phyloP scores from a whole-genome alignment of 1,140 invertebrate species.

The Ylistrum balloti region DNA sequence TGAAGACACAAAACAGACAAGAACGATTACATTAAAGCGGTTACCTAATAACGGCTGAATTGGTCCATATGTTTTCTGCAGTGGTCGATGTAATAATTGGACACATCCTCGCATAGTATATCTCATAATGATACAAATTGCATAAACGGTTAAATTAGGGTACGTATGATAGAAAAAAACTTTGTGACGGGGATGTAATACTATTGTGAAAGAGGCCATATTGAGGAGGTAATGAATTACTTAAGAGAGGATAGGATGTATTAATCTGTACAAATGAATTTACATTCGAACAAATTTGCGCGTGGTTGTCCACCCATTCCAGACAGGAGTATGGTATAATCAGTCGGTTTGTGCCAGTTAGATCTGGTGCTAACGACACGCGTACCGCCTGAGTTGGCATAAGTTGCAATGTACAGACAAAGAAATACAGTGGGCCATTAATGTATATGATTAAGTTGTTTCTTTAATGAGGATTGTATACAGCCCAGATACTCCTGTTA shows the following conservation, averaged over 20 bases:
- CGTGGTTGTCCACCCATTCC: background rate
- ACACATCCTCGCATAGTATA: background rate
- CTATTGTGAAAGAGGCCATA: background rate
- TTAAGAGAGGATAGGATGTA: background rate
- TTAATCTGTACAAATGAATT: slow-evolving; percentile 18
- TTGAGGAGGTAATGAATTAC: background rate
- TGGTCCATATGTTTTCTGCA: background rate
- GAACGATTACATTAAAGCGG: slow-evolving; percentile 5
- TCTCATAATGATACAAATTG: background rate
- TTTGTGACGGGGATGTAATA: background rate
- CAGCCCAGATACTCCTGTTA: too few relatives aligned
- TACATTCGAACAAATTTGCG: background rate
- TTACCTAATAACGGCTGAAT: slow-evolving; percentile 34
- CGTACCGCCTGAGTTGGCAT: background rate
- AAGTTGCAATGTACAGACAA: background rate
- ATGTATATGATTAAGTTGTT: too few relatives aligned
- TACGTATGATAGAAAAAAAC: background rate
- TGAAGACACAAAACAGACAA: background rate
- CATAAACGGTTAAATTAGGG: background rate
- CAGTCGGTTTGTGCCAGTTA: background rate
- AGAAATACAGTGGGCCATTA: too few relatives aligned
- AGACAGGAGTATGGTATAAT: background rate
- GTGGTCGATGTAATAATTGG: background rate
- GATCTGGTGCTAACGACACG: background rate
- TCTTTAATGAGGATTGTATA: too few relatives aligned